Evolutionary conservation across 2,888 invertebrate genomes (phyloP), one percentile per base, ranked within the genome.

Genomic region (Dexiosoma caninum): DNA sequence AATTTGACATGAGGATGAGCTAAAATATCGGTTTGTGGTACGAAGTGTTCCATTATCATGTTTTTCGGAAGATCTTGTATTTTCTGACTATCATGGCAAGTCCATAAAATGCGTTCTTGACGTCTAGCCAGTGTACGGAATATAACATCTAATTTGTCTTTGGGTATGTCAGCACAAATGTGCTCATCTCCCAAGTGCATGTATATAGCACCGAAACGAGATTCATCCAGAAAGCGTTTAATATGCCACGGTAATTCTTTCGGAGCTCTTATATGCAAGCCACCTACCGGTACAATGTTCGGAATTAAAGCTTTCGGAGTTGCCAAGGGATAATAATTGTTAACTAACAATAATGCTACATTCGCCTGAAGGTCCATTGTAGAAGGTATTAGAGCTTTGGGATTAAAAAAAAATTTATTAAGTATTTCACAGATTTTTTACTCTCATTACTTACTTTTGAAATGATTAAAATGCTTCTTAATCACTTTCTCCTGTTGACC

Each of bases 221-320:
- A 87, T 59, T 89, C 89, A 60, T 91, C 91, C n/a, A 91, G 81
- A 66, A 90, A 91, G 9, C 89, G 87, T 57, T 90, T 87, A 0
- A 92, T 83, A 55, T 90, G 88, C 88, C 90, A 87, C 16, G 89
- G 87, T 51, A 90, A 82, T 12, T 86, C 86, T 59, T 90, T 89
- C 0, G 89, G 86, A 9, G 86, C 88, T 7, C 89, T 88, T 30
- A 93, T 90, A 75, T 93, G 93, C 10, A 92, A 84, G 8, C 93
- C 93, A 0, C 92, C 93, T 1, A 92, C 91, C 44, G 92, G 91
- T 4, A 92, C 86, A 9, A 92, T 87, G 12, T 90, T 90, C 2
- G 90, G 90, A 7, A 91, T 86, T 1, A 88, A 83, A 0, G 92
- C 91, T 23, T 90, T 88, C 0, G 91, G 87, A 1, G 88, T 89